phyloP scores from a whole-genome alignment of 2,888 invertebrate species.

The Marronus borbonicus region DNA sequence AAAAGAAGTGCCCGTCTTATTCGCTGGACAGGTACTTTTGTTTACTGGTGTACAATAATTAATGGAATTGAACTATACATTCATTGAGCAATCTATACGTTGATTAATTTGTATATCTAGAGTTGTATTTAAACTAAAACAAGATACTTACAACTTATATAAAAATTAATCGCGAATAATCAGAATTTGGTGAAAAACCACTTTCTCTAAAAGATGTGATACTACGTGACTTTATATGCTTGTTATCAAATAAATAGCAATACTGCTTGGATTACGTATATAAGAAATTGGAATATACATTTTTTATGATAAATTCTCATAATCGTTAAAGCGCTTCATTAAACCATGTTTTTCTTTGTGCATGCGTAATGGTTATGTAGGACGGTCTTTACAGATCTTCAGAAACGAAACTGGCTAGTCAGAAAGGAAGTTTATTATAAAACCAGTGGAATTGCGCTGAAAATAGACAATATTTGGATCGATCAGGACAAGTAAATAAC shows the following conservation, averaged over 20 bases:
- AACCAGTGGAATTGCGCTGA: background rate
- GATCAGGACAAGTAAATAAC: background rate
- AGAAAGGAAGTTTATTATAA: background rate
- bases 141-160: background rate
- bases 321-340: background rate
- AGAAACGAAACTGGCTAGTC: background rate
- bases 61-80: background rate
- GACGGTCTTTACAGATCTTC: background rate
- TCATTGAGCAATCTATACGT: background rate
- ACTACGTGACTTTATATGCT: slow-evolving; percentile 2
- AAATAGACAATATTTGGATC: background rate
- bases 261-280: background rate
- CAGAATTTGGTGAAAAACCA: background rate
- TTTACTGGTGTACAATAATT: background rate
- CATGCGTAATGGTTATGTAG: background rate
- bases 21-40: background rate
- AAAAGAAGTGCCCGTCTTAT: background rate
- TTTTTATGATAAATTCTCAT: background rate
- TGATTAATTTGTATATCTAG: background rate
- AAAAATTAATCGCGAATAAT: background rate
- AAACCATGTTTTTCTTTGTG: background rate
- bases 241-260: slow-evolving; percentile 14
- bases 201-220: slow-evolving; percentile 7
- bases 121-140: background rate
- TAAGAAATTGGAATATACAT: background rate